phyloP scores from a whole-genome alignment of 92 coral and sea anemone species.

The Montipora capitata region DNA sequence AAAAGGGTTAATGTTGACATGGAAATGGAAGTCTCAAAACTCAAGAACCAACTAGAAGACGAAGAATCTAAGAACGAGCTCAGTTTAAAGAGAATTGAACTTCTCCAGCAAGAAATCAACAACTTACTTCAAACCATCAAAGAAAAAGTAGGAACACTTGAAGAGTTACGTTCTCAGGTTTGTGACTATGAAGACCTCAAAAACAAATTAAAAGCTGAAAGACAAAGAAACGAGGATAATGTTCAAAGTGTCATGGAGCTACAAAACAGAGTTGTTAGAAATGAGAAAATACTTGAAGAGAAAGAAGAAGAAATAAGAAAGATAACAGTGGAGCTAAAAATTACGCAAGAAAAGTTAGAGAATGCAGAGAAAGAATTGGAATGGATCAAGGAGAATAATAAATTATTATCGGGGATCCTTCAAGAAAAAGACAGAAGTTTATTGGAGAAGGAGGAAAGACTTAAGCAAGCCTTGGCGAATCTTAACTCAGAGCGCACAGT shows the following conservation, averaged over 20 bases:
- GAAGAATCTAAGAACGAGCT: conserved; percentile 74
- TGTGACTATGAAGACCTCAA: conserved; percentile 63
- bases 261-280: conserved; percentile 65
- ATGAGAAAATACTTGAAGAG: conserved; percentile 59
- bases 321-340: conserved; percentile 57
- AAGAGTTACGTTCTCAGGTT: conserved; percentile 69
- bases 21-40: conserved; percentile 68
- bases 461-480: conserved; percentile 69
- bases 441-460: conserved; percentile 65
- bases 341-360: conserved; percentile 55
- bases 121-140: conserved; percentile 60
- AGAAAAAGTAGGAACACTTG: conserved; percentile 65
- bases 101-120: conserved; percentile 61
- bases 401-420: conserved; percentile 37
- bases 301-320: conserved; percentile 61
- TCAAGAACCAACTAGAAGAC: conserved; percentile 70
- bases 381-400: conserved; percentile 62
- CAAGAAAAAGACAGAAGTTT: conserved; percentile 68
- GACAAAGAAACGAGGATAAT: conserved; percentile 59
- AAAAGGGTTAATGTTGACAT: conserved; percentile 63
- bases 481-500: conserved; percentile 81
- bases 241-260: conserved; percentile 67
- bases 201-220: conserved; percentile 51
- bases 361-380: conserved; percentile 66
- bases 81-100: conserved; percentile 71